Evolutionary conservation across 2,888 invertebrate species (phyloP), one percentile per base, ranked within the genome.

Genomic region (Tineola bisselliella): DNA sequence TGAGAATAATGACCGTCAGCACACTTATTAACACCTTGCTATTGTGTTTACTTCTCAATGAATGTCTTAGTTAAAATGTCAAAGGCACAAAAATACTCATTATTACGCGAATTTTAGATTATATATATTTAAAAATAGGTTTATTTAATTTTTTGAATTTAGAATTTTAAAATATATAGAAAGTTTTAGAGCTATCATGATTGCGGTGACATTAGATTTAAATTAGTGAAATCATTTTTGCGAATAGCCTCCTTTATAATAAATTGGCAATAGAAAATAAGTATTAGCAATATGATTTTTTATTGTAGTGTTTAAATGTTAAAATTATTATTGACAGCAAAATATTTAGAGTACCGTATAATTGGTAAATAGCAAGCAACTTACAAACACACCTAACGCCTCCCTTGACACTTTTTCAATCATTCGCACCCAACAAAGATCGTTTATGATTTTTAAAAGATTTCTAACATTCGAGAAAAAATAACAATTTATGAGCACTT

Each of bases 401-500:
- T 76, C 73, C 69, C 70, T 65, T 69, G 73, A 77, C 76, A 74
- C 76, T 68, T 71, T 65, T 70, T 77, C 76, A 79, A 82, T 81
- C 80, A 79, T 77, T 77, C 72, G 67, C 72, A 70, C 70, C 73
- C 71, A 68, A 69, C 62, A 68, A 75, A 75, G 73, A 71, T 70
- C 75, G 69, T 81, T 82, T 81, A 81, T 81, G 75, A 84, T 79
- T 82, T 82, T 82, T 75, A 77, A 83, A 83, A 83, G 77, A 77
- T 80, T 79, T 76, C 74, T 65, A 80, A 78, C 76, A 74, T 75
- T 73, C 69, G 71, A 70, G 69, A 60, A 63, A 84, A 82, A 84
- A 75, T 69, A 76, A 79, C 81, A 83, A 87, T 87, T 87, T 87
- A 87, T 84, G 86, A 75, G 76, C 83, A 81, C 82, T 83, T 84